Conservation (phyloP, 2,888 invertebrate genomes). For the Agonopterix heracliana region DNA sequence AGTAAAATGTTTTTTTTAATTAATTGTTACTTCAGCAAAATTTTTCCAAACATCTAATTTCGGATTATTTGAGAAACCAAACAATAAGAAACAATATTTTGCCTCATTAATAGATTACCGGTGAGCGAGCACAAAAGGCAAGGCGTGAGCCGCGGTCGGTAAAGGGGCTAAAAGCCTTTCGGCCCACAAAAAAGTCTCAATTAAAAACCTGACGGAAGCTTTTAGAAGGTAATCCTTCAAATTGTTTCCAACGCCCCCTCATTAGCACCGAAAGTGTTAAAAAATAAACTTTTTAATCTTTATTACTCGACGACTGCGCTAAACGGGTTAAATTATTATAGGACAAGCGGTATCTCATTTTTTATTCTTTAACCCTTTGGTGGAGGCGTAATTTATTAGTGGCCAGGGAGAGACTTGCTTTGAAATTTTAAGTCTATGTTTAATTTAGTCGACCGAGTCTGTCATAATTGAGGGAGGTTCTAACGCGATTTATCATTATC, state of each 20-base stretch:
- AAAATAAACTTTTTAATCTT: slow-evolving; percentile 77
- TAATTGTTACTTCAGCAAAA: too few relatives aligned
- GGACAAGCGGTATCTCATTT: slow-evolving; percentile 63
- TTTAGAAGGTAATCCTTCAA: slow-evolving; percentile 77
- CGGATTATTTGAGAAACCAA: neutral
- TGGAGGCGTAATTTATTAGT: slow-evolving; percentile 57
- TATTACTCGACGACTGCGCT: slow-evolving; percentile 70
- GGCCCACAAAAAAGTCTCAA: slow-evolving; percentile 74
- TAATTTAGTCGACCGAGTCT: slow-evolving; percentile 45
- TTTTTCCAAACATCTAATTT: too few relatives aligned
- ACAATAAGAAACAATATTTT: slow-evolving; percentile 42
- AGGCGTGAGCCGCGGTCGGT: slow-evolving; percentile 51
- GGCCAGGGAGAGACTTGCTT: slow-evolving; percentile 50
- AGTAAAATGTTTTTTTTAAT: too few relatives aligned
- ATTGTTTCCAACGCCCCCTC: slow-evolving; percentile 77
- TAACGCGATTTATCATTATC: slow-evolving; percentile 34
- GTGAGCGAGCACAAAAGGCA: slow-evolving; percentile 53
- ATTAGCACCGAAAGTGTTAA: slow-evolving; percentile 76
- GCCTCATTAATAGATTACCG: slow-evolving; percentile 72
- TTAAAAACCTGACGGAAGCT: slow-evolving; percentile 76
- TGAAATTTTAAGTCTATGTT: slow-evolving; percentile 55
- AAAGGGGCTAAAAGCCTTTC: slow-evolving; percentile 73
- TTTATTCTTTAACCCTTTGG: slow-evolving; percentile 65
- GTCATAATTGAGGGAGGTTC: slow-evolving; percentile 57
- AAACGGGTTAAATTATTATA: slow-evolving; percentile 75